Base-by-base conservation (phyloP, 2,888 invertebrate species). In the Epinotia nisella region DNA sequence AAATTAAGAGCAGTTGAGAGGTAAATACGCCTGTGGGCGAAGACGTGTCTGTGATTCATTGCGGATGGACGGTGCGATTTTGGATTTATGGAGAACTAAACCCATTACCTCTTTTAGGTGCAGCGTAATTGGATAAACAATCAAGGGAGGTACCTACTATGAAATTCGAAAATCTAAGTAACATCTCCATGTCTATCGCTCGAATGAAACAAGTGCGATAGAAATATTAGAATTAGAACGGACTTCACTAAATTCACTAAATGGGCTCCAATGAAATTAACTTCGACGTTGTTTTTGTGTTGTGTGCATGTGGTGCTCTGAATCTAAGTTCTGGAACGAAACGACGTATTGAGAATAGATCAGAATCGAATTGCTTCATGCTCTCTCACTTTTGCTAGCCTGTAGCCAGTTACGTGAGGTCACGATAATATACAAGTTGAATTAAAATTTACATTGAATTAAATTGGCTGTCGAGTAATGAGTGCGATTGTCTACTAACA, bases 21-120 rank as follows among this genome's bases (percentile, higher is more conserved):
- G 85, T 87, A 89, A 89, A 87, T 87, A 85, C 84, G 85, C 82
- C 83, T 81, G 88, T 91, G 87, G 90, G 90, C 89, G 89, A 88
- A 83, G 85, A 87, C 84, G 84, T 79, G 80, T 85, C 81, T 41
- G 83, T 90, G 89, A 91, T 90, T 90, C 90, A 91, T 87, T 85
- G 85, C 85, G 82, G 78, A 83, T 82, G 84, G 85, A 84, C 86
- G 82, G 84, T 85, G 85, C 82, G 85, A 84, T 85, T 84, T 83
- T 79, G 77, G 82, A 85, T 83, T 82, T 84, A 83, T 83, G 77
- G 79, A 71, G 75, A 74, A 71, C 74, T 76, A 75, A 76, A 77
- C 75, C 39, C 62, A 73, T 73, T 73, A 71, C 59, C n/a, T 67
- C 53, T 45, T 69, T 62, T 55, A 53, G 61, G 64, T 64, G 17